Evolutionary conservation across 1,140 invertebrate species (phyloP), one percentile per base, ranked within the genome.

Genomic region (Rhyacophila brunnea): DNA sequence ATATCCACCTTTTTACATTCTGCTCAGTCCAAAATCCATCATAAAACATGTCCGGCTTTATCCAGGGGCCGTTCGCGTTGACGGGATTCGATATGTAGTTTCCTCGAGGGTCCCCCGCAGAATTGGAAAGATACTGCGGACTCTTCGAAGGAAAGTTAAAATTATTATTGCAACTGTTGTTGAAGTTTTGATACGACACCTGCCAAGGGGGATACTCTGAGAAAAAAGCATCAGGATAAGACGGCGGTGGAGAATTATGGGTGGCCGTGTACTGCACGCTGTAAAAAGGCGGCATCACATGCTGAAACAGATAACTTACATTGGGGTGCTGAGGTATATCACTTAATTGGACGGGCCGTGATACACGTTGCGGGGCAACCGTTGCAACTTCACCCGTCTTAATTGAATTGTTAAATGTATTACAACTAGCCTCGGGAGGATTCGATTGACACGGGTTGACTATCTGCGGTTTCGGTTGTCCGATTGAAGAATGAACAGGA

Each of bases 11-110:
- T 57, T 78, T 78, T 3, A 79, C 77, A 59, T 79, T 77, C 66
- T 78, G 77, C 64, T 79, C 77, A 0, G 75, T 79, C 77, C 77
- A 79, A 65, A 79, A 79, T 0, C 77, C 77, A 34, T 79, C 75
- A 58, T 79, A 79, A 64, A 79, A 79, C 19, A 79, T 78, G 15
- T 72, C 73, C 3, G 77, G 77, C 52, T 79, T 79, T 46, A 79
- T 77, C 77, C 77, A 79, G 17, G 53, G 14, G 14, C 58, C 73
- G 72, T 62, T 65, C 5, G 71, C 70, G 40, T 73, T 64, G 23
- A 63, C 58, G 13, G 62, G 47, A 32, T 60, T 56, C 4, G 57
- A 17, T 13, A 56, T 19, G 44, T 15, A 64, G 43, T 44, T 54
- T 5, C 28, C 40, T 44, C 23, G 23, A 28, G 23, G 4, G 9